These are phyloP conservation scores for Aspidiotus rigidus DNA, from an alignment of 2,888 invertebrate genomes.

Conservation along the genomic window DNA sequence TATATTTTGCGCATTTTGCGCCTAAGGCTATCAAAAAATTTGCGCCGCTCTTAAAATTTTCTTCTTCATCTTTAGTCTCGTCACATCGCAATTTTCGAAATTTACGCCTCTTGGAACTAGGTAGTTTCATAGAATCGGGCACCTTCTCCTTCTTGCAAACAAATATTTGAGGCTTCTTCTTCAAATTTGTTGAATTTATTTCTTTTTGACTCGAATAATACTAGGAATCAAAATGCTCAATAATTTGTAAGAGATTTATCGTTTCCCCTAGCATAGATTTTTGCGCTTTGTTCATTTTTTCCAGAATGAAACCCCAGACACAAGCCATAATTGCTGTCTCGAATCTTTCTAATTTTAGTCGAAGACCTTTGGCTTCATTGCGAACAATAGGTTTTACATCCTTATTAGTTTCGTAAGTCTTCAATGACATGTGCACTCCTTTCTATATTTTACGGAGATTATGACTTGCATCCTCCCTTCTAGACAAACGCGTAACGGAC, in stretches of 20 bases:
- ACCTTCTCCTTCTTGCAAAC: too few relatives aligned
- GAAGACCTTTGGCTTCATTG: constrained; percentile 12
- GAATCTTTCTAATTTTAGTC: constrained; percentile 11
- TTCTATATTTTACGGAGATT: constrained; percentile 9
- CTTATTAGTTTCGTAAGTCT: constrained; percentile 5
- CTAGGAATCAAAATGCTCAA: constrained; percentile 9
- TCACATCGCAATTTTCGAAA: too few relatives aligned
- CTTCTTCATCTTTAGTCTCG: too few relatives aligned
- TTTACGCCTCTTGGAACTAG: too few relatives aligned
- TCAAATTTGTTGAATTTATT: constrained; percentile 14
- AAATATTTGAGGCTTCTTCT: too few relatives aligned
- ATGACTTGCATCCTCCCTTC: constrained; percentile 20
- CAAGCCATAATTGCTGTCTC: constrained; percentile 12
- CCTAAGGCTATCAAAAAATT: too few relatives aligned
- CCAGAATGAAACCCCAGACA: constrained; percentile 8
- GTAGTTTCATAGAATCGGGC: too few relatives aligned
- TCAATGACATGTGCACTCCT: constrained; percentile 1
- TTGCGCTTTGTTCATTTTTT: constrained; percentile 18
- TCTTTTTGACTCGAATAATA: constrained; percentile 3
- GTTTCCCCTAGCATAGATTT: constrained; percentile 8
- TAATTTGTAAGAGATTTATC: constrained; percentile 9
- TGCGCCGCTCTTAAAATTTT: too few relatives aligned
- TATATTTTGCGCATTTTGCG: too few relatives aligned
- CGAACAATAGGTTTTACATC: constrained; percentile 13
- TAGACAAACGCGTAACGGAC: neutral